Base-by-base conservation (phyloP, 2,797 vertebrate species). In the Oceanodroma leucorhoa region DNA sequence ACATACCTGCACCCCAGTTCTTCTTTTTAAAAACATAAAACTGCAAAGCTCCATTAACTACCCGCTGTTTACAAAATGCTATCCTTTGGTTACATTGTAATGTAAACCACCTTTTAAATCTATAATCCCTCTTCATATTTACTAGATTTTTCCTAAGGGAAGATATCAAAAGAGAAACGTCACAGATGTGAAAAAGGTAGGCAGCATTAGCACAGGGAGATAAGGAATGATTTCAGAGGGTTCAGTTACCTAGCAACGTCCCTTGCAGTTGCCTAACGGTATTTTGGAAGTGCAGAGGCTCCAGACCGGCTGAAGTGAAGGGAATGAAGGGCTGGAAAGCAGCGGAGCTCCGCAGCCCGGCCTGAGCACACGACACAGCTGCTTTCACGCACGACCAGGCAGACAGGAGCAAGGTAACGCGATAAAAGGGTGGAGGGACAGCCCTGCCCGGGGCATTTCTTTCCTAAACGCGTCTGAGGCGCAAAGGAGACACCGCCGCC, bases 221-320 rank as follows among this genome's bases (percentile, higher is more conserved):
- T 60, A 55, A 83, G 85, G 61, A 71, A 40, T 4, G 21, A 78
- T 72, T 83, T 91, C 92, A 27, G 93, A 80, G 41, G 66, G 70
- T 10, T 84, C 84, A 4, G 94, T 97, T 85, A 81, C 96, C 89
- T 89, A 94, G 92, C 95, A 97, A 96, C 94, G 34, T 36, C 79
- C 70, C 75, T 77, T 83, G 90, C 94, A 76, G 62, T 62, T 51
- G 93, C 93, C 85, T 73, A 46, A 90, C 80, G 79, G 83, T 18
- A 90, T 94, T 95, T 93, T 16, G 90, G 90, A 93, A 70, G 51
- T 17, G 90, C 93, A 21, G 90, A 48, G 64, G 43, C 82, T 93
- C 82, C 89, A 34, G 83, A 57, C 9, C 16, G 15, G 82, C 94
- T 30, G 12, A 41, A 86, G 73, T 6, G 86, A 23, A 34, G 69